A percentile compares a stretch with the other conserved stretches of the same genome.
These are phyloP conservation scores for Ascidia mentula DNA, from an alignment of 23 tunicate genomes.

Conservation along the genomic window DNA sequence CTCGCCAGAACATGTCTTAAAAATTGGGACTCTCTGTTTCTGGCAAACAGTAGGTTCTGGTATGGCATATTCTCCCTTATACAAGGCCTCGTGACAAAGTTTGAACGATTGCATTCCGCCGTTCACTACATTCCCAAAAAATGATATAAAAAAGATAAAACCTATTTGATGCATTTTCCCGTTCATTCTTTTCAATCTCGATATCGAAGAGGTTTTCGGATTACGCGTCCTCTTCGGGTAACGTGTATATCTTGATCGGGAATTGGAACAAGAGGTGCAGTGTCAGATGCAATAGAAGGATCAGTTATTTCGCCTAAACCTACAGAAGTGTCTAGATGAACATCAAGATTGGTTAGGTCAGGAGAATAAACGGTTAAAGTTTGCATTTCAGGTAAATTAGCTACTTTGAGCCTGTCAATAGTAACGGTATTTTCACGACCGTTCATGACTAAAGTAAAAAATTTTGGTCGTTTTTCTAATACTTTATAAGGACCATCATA, in stretches of 20 bases:
- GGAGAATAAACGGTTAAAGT: no score
- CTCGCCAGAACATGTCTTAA: not conserved
- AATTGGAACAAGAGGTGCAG: not conserved
- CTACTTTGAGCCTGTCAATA: constrained; percentile 11
- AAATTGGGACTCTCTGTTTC: not conserved
- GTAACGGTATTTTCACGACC: constrained; percentile 4
- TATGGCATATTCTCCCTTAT: not conserved
- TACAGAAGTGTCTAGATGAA: no score
- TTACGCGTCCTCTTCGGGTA: not conserved
- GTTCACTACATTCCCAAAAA: no score
- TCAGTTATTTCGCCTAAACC: not conserved
- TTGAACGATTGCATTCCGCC: not conserved
- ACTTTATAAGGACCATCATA: constrained; percentile 29
- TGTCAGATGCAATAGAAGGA: not conserved
- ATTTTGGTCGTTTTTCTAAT: constrained; percentile 6
- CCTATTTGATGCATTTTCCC: not conserved
- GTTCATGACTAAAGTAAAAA: constrained; percentile 7
- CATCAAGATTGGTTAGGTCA: not conserved
- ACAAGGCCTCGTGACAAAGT: not conserved
- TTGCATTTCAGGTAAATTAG: constrained; percentile 19
- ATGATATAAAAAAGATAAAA: not conserved
- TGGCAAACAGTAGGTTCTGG: not conserved
- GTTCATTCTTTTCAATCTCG: not conserved
- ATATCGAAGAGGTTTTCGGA: not conserved
- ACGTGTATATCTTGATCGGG: not conserved